phyloP scores from a whole-genome alignment of 2,797 vertebrate genomes.

The Distichodus sexfasciatus region DNA sequence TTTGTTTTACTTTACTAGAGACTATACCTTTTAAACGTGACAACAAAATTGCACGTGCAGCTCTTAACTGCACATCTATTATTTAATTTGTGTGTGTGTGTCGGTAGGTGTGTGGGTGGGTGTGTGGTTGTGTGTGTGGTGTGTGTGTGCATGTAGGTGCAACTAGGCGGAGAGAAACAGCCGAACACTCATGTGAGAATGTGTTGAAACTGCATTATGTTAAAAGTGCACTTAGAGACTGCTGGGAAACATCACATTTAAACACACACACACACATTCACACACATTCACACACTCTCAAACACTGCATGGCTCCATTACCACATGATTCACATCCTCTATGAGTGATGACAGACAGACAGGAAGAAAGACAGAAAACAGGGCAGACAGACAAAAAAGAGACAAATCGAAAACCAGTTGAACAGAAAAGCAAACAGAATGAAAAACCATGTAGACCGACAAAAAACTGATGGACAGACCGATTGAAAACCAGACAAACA shows the following conservation, averaged over 20 bases:
- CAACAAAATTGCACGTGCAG: no score
- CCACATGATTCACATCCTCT: not conserved
- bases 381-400: no score
- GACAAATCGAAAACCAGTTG: no score
- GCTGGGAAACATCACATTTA: not conserved
- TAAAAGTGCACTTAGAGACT: not conserved
- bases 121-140: not conserved
- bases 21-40: no score
- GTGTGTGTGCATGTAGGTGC: not conserved
- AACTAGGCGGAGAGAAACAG: not conserved
- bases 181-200: not conserved
- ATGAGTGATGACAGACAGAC: not conserved
- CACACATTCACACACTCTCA: not conserved
- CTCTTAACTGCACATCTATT: no score
- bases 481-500: no score
- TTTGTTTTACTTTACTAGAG: no score
- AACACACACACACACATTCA: not conserved
- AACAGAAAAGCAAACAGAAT: no score
- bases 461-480: no score
- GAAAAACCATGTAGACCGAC: no score
- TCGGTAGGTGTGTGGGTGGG: no score
- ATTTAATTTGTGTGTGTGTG: no score
- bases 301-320: not conserved
- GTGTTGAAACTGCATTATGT: not conserved
- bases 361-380: not conserved